These are phyloP conservation scores for Brenthis hecate DNA, from an alignment of 2,888 invertebrate genomes.

Conservation along the genomic window DNA sequence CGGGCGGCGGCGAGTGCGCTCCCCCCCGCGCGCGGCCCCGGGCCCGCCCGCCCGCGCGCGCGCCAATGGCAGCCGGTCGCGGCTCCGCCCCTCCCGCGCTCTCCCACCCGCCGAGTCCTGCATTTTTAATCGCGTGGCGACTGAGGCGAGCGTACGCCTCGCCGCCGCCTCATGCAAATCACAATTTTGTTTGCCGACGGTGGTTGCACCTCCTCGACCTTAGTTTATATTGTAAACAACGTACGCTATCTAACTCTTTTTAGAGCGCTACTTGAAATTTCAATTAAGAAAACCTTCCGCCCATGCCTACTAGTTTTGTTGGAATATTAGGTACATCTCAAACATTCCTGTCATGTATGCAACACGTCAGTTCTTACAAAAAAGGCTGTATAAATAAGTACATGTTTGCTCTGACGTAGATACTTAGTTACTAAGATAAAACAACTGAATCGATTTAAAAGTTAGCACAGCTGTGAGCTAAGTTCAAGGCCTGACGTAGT, in stretches of 20 bases:
- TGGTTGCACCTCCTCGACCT: conserved; percentile 64
- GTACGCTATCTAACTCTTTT: conserved; percentile 44
- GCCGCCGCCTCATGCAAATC: conserved; percentile 72
- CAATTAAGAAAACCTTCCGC: conserved; percentile 36
- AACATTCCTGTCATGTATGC: too few relatives aligned
- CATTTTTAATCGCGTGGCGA: conserved; percentile 79
- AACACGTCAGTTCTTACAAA: too few relatives aligned
- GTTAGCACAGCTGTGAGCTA: conserved; percentile 47
- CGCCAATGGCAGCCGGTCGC: conserved; percentile 52
- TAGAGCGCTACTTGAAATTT: conserved; percentile 39
- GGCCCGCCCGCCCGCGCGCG: conserved; percentile 43
- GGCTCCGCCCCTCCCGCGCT: conserved; percentile 70
- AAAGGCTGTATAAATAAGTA: not conserved
- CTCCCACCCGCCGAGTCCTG: conserved; percentile 72
- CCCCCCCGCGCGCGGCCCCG: conserved; percentile 52
- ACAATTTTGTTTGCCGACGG: conserved; percentile 79
- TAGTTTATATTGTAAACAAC: conserved; percentile 66
- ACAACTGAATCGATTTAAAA: conserved; percentile 27
- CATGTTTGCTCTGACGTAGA: conserved; percentile 6
- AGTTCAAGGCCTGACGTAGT: conserved; percentile 68
- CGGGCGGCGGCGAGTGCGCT: conserved; percentile 63
- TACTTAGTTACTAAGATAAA: conserved; percentile 14
- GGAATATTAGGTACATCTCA: conserved; percentile 19
- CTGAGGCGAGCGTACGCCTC: conserved; percentile 70
- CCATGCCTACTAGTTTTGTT: conserved; percentile 27